A percentile compares a stretch with the other conserved stretches of the same genome.
phyloP scores from a whole-genome alignment of 2,888 invertebrate genomes.

The Drosophila parthenogenetica region DNA sequence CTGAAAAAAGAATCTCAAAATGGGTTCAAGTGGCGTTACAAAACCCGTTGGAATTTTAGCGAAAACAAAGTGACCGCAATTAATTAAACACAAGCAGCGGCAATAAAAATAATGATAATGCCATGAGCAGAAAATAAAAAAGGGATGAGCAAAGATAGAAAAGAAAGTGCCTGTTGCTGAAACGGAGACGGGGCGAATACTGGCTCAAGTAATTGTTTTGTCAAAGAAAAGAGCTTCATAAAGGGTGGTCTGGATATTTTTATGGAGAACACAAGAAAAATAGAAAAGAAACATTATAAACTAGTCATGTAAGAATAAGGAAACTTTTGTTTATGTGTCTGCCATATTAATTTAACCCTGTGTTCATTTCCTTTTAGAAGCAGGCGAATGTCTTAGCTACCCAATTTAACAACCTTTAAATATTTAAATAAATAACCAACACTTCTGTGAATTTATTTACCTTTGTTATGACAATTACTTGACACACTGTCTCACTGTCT shows the following conservation, averaged over 20 bases:
- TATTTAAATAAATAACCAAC: too few species aligned
- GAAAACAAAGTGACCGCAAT: conserved; percentile 74
- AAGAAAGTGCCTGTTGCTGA: conserved; percentile 5
- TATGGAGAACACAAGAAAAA: too few species aligned
- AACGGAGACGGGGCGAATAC: not conserved
- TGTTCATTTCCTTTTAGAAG: too few species aligned
- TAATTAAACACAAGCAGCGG: conserved; percentile 70
- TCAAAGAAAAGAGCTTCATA: not conserved
- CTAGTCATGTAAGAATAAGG: too few species aligned
- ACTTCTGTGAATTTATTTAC: not conserved
- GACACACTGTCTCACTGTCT: conserved; percentile 20
- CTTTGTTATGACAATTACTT: conserved; percentile 1
- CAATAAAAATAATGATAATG: conserved; percentile 69
- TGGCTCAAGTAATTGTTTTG: not conserved
- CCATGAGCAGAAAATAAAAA: conserved; percentile 3
- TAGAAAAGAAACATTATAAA: too few species aligned
- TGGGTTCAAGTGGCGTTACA: conserved; percentile 67
- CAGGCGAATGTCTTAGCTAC: too few species aligned
- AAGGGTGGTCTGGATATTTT: not conserved
- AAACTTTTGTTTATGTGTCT: too few species aligned
- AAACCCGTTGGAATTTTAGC: conserved; percentile 53
- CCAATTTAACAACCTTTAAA: too few species aligned
- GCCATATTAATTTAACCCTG: too few species aligned
- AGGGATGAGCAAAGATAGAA: not conserved
- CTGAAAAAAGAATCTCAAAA: conserved; percentile 43